Evolutionary conservation across 2,888 invertebrate species (phyloP).

Genomic region (Slavum lentiscoides): DNA sequence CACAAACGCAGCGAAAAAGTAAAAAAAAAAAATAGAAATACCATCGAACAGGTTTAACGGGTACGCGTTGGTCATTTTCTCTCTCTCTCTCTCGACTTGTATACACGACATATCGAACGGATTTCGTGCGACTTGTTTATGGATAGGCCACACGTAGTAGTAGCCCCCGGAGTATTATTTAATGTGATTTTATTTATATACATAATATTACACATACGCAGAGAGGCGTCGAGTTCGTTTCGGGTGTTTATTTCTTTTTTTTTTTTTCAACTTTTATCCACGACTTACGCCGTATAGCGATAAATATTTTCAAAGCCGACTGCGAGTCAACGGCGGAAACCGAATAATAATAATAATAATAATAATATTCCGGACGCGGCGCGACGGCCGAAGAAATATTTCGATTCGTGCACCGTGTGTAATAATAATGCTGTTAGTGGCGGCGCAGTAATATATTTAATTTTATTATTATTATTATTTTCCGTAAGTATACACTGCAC

Average conservation of each 20-base stretch:
- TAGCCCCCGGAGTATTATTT: too few species aligned
- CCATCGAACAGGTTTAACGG: conserved; percentile 48
- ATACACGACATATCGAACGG: conserved; percentile 14
- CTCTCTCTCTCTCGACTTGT: neutral
- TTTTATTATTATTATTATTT: too few species aligned
- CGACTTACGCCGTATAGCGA: neutral
- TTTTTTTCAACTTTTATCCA: neutral
- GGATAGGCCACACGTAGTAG: conserved; percentile 7
- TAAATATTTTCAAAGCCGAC: neutral
- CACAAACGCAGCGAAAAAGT: neutral
- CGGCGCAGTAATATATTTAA: too few species aligned
- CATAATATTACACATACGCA: too few species aligned
- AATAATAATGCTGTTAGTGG: too few species aligned
- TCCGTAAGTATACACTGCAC: too few species aligned
- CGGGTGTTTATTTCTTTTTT: neutral
- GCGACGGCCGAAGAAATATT: neutral
- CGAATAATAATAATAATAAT: too few species aligned
- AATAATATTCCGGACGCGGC: too few species aligned
- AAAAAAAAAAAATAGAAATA: conserved; percentile 21
- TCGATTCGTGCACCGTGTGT: neutral
- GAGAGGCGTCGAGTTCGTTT: neutral
- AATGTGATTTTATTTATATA: too few species aligned
- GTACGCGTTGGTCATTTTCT: neutral
- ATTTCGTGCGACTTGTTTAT: conserved; percentile 26
- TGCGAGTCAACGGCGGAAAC: neutral